Base-by-base conservation (phyloP, 2,797 vertebrate genomes). In the Eremophila alpestris region DNA sequence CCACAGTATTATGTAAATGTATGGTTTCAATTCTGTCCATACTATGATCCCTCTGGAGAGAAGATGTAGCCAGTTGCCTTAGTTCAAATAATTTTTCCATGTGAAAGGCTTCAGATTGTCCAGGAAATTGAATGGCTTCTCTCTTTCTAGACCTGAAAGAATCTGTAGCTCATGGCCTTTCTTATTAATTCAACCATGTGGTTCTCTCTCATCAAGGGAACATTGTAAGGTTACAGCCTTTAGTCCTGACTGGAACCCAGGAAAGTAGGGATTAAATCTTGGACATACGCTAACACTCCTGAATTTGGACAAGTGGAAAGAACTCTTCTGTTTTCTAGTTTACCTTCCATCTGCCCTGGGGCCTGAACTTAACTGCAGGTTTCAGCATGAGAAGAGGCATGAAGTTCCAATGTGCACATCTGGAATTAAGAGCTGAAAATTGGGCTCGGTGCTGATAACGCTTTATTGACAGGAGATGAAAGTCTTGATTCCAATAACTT, bases 401-500 rank as follows among this genome's bases (percentile, higher is more conserved):
- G 93, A 94, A 74, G 86, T 92, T 96, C 81, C 93, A 91, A 19
- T 5, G 55, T 51, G 67, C 87, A 97, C 97, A 97, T 97, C 97
- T 97, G 97, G 97, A 96, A 94, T 86, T 91, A 96, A 97, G 95
- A 96, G 95, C 87, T 2, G 38, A 97, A 96, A 95, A 83, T 84
- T 92, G 79, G 60, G 93, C 91, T 92, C 64, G 49, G 96, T 77
- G 95, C 95, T 89, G 92, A 97, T 97, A 96, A 96, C 51, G 60
- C 95, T 97, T 97, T 97, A 97, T 95, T 97, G 97, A 97, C 96
- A 95, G 95, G 97, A 98, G 96, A 98, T 97, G 97, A 97, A 97
- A 97, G 97, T 95, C 95, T 89, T 77, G 74, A 80, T 70, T 95
- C 91, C 95, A 93, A 95, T 91, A 90, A 96, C 95, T 96, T 95